A percentile compares a stretch with the other conserved stretches of the same genome.
Conservation (phyloP, 2,888 invertebrate genomes). For the Lasioglossum villosulum region DNA sequence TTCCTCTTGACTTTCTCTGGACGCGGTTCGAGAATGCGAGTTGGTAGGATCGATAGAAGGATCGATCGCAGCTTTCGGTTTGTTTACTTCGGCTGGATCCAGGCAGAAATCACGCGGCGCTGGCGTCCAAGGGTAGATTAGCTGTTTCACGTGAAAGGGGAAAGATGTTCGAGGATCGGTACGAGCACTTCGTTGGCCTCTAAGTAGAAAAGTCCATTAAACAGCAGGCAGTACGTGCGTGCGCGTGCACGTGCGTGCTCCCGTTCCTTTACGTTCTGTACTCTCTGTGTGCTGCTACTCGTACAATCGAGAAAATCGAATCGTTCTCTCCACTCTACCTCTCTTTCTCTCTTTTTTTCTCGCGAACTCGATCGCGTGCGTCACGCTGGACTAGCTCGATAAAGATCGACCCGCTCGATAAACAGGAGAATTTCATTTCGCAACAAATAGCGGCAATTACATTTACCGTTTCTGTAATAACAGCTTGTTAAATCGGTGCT, state of each 20-base stretch:
- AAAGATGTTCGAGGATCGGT: slow-evolving; percentile 75
- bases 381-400: not conserved
- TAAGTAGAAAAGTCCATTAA: slow-evolving; percentile 82
- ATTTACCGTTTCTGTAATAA: slow-evolving; percentile 2
- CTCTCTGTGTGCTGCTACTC: not conserved
- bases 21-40: not conserved
- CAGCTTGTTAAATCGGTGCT: not conserved
- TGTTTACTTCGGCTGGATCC: not conserved
- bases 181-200: slow-evolving; percentile 82
- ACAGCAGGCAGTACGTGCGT: slow-evolving; percentile 25
- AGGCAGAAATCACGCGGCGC: slow-evolving; percentile 10
- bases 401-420: slow-evolving; percentile 1
- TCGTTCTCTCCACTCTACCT: not conserved
- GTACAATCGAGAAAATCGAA: not conserved
- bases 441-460: not conserved
- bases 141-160: slow-evolving; percentile 77
- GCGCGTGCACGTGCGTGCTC: slow-evolving; percentile 63
- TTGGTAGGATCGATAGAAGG: not conserved
- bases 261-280: slow-evolving; percentile 50
- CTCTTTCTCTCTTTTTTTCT: not conserved
- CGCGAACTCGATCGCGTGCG: slow-evolving; percentile 17
- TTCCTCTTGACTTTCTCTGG: not conserved
- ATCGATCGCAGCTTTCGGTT: not conserved
- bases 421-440: not conserved
- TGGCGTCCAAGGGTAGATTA: slow-evolving; percentile 66